Evolutionary conservation across 2,113 vertebrate genomes (phyloP), one percentile per base, ranked within the genome.

Genomic region (Pagrus major): DNA sequence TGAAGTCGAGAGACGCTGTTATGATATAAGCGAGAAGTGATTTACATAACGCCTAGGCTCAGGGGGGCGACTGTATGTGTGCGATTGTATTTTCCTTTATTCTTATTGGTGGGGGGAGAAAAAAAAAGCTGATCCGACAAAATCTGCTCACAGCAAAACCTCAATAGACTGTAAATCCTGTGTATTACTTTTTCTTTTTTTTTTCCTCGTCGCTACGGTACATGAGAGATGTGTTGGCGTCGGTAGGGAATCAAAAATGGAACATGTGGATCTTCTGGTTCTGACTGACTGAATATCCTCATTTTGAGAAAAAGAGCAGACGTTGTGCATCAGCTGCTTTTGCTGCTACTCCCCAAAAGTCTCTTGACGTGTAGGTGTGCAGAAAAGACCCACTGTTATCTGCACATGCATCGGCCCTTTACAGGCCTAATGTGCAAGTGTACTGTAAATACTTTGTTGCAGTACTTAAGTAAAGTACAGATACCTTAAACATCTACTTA

Each of bases 231-330:
- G 65, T 70, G 44, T 29, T 46, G 29, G 44, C 39, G 55, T 31
- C n/a, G 23, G 47, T 2, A 2, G 47, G 33, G 66, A 85, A 64
- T 66, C 66, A 80, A 84, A 81, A 82, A 42, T 49, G 37, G 31
- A 75, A 55, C 78, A 80, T 78, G 78, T 66, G 47, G 66, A 80
- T 83, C 25, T 78, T 75, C n/a, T 21, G 63, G 39, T 68, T 72
- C 73, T 75, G 78, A 85, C 81, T 88, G 86, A 88, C 46, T 86
- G 84, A 81, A 79, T 63, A 71, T 76, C 47, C 56, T 81, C 25
- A 55, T 87, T 83, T 85, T 68, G 52, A 70, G 59, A 72, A 56
- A n/a, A 69, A 67, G 49, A 5, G 2, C 55, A 81, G 44, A 77
- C 33, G 15, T 49, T 71, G 47, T 63, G 83, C 52, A 73, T 87